Base-by-base conservation (phyloP, 2,797 vertebrate species). In the Pangasius mekongensis region DNA sequence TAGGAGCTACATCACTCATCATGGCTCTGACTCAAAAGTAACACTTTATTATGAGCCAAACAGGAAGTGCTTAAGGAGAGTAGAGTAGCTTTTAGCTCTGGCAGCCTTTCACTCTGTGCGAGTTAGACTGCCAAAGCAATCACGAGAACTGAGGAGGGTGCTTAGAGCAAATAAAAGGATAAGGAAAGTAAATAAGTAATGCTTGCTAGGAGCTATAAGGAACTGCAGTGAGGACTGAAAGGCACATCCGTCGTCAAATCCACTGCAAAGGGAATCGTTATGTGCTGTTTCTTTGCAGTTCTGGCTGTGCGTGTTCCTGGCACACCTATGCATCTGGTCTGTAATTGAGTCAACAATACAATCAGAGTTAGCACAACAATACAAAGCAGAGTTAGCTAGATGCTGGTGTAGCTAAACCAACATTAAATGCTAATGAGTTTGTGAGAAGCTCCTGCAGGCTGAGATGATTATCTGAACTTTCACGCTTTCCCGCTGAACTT, bases 51-150 rank as follows among this genome's bases (percentile, higher is more conserved):
- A 84, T 90, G 89, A 89, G 62, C 69, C 85, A 58, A 87, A 56
- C 74, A 81, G 88, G 30, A 84, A 89, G 88, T 60, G 80, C 89
- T 91, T 83, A 80, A 89, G 89, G 89, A 78, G 88, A 89, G 69
- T 73, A 36, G 81, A 88, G 89, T 66, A 77, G 84, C 66, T 88
- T 85, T 87, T 62, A 83, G 86, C 49, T 87, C 80, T 87, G 71
- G 83, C 67, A 84, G 76, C 74, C 33, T 56, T 84, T 84, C 36
- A 69, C 30, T 84, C 71, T 18, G 58, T 39, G 8, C 67, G 80
- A 88, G 85, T 86, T 71, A 30, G 43, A 39, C 47, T 67, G 39
- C 80, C 85, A 84, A 77, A 86, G 27, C 83, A 47, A 49, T 84
- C 81, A 66, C 20, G 14, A n/a, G 9, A 66, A 54, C 67, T 52